phyloP scores from a whole-genome alignment of 2,797 vertebrate genomes.

The Clarias pachynema region DNA sequence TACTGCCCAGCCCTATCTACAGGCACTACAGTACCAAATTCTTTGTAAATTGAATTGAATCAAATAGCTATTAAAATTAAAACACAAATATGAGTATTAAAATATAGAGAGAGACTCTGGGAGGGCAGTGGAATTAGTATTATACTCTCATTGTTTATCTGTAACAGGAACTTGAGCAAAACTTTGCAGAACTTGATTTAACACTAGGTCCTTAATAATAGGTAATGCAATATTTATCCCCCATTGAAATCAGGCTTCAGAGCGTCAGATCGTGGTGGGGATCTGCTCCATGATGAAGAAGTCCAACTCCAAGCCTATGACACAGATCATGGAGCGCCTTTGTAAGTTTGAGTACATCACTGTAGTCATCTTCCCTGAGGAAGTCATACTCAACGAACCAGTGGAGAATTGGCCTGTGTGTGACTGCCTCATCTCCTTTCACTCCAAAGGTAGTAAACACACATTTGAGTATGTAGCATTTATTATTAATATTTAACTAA shows the following conservation, averaged over 20 bases:
- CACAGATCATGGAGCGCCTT: conserved; percentile 93
- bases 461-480: background rate
- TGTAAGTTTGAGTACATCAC: conserved; percentile 96
- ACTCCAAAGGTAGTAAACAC: conserved; percentile 89
- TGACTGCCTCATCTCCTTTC: conserved; percentile 96
- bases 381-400: conserved; percentile 90
- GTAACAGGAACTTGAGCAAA: background rate
- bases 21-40: background rate
- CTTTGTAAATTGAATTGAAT: background rate
- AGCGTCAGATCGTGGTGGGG: conserved; percentile 93
- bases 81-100: no score
- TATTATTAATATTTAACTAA: background rate
- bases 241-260: conserved; percentile 77
- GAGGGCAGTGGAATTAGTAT: background rate
- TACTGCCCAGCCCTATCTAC: background rate
- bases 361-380: conserved; percentile 93
- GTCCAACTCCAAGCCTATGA: conserved; percentile 98
- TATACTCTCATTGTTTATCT: background rate
- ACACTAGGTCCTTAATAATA: background rate
- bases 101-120: background rate
- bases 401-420: conserved; percentile 96
- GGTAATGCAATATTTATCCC: background rate
- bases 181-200: background rate
- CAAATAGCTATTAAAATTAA: background rate
- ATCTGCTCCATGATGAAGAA: conserved; percentile 99